Evolutionary conservation across 1,140 invertebrate genomes (phyloP), one percentile per base, ranked within the genome.

Genomic region (Hestina assimilis): DNA sequence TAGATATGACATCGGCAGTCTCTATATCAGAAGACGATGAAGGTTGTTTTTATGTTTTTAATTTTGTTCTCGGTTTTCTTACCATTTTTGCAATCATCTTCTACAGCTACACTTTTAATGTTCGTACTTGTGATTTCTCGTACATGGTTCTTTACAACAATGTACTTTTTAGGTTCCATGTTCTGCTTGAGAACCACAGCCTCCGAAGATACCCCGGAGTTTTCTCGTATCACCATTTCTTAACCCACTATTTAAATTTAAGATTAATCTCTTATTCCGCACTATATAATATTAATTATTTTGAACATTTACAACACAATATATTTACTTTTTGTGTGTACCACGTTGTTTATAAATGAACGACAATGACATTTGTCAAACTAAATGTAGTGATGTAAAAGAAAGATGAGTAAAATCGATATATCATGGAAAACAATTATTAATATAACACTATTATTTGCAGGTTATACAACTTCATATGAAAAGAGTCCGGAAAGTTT

Each of bases 81-180:
- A 8, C 9, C n/a, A 24, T 42, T 19, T 50, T 45, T 17, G 45
- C 9, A 31, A 29, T 24, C 17, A 7, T 4, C 8, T 12, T n/a
- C 31, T 45, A 23, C n/a, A 42, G 15, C 9, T 8, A 6, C 4
- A 4, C 31, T 33, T 33, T 11, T 14, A 19, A 11, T 9, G 15
- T 8, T 3, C 19, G 17, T 19, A 7, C 29, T 23, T 21, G 4
- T 11, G 40, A 43, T 50, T 41, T 82, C 78, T 11, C 70, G 67
- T 2, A 82, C 70, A 50, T 82, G 79, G 53, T 82, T 79, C 41
- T 78, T 72, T 19, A 79, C 56, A 31, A 82, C 65, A 33, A 79
- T 43, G 51, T 71, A 79, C 17, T 74, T 69, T 60, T 73, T 74
- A 1, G 52, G 46, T 31, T 50, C 41, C 60, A 55, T 56, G 38